A percentile compares a stretch with the other conserved stretches of the same genome.
phyloP scores from a whole-genome alignment of 2,797 vertebrate genomes.

The Lophius americanus region DNA sequence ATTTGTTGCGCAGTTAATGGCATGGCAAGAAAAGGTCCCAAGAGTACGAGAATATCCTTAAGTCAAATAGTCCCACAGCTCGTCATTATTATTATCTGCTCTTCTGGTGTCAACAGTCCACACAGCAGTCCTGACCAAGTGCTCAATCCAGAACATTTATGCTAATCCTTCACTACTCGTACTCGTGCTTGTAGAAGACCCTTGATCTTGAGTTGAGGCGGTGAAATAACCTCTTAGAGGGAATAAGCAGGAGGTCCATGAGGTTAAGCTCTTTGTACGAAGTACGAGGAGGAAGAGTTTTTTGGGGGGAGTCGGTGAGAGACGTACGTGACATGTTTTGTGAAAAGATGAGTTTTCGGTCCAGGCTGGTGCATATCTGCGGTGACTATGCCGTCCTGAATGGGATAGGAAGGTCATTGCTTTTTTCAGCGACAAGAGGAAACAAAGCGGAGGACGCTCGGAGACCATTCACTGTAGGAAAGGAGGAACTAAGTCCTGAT shows the following conservation, averaged over 20 bases:
- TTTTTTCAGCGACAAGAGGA: constrained; percentile 48
- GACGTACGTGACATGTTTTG: constrained; percentile 54
- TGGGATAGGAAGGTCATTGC: constrained; percentile 60
- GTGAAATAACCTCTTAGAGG: constrained; percentile 23
- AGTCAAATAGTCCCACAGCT: too few relatives aligned
- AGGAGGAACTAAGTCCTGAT: constrained; percentile 55
- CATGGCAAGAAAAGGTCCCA: too few relatives aligned
- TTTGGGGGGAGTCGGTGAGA: constrained; percentile 12
- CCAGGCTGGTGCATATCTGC: constrained; percentile 22
- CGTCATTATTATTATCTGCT: background rate
- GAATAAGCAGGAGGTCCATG: constrained; percentile 14
- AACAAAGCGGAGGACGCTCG: constrained; percentile 48
- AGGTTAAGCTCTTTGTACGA: constrained; percentile 40
- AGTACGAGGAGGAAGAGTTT: constrained; percentile 26
- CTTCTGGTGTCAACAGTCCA: background rate
- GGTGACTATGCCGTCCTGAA: constrained; percentile 48
- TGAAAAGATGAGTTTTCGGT: constrained; percentile 49
- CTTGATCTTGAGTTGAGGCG: background rate
- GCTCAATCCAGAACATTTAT: too few relatives aligned
- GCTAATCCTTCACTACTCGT: background rate
- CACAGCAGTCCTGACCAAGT: too few relatives aligned
- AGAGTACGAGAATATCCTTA: background rate
- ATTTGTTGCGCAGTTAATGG: too few relatives aligned
- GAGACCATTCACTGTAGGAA: constrained; percentile 48
- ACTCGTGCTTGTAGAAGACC: background rate